Base-by-base conservation (phyloP, 2,113 vertebrate species). In the Melozone crissalis region DNA sequence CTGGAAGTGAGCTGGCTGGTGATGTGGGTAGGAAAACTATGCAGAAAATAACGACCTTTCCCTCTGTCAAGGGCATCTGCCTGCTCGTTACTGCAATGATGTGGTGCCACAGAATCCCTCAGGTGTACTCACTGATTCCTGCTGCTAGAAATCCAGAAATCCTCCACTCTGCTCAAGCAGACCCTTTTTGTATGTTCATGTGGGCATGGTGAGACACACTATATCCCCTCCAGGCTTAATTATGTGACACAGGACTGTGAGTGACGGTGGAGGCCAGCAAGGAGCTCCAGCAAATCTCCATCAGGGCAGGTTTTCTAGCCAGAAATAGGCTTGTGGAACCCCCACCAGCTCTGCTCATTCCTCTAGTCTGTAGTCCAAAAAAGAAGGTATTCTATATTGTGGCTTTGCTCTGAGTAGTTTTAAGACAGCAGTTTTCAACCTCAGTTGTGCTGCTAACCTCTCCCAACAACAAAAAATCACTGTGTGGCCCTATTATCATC, bases 21-120 rank as follows among this genome's bases (percentile, higher is more conserved):
- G 87, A 72, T 57, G 54, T 20, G 23, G 47, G 43, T 81, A 57
- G n/a, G 57, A 86, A 94, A 92, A 61, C n/a, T 52, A 9, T 80
- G 89, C 9, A 18, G 69, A 89, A 89, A 94, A 82, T 92, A 68
- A 82, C 69, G 58, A 91, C 47, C 91, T 41, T 87, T 91, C 65
- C 15, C 75, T 94, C 74, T 13, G 3, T 74, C 54, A 68, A 44
- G 62, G 47, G 35, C 61, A 65, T 78, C 61, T 92, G 21, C 49
- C 33, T 27, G 14, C 71, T 94, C 0, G 0, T 94, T 94, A 75
- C 59, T 72, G 89, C 0, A 5, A 7, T 66, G 77, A 43, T 0
- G 0, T 49, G 58, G 55, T 82, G 54, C 65, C 3, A 1, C 62
- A 61, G 81, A 91, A 71, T 87, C 59, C 81, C 47, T 95, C 49